These are phyloP conservation scores for Beris morrisii DNA, from an alignment of 2,888 invertebrate genomes.

Conservation along the genomic window DNA sequence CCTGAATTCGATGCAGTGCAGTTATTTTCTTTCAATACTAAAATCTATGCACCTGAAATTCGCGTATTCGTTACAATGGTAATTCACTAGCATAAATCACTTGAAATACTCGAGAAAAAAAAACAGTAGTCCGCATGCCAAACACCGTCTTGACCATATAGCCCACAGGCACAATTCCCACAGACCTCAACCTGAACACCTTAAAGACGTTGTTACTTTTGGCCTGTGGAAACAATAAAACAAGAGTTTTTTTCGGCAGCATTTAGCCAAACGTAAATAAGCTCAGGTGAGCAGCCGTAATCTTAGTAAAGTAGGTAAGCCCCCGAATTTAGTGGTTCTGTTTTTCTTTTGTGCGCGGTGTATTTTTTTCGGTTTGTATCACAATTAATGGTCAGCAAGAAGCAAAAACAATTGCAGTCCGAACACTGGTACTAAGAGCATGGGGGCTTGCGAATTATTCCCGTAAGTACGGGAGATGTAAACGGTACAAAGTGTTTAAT, in stretches of 20 bases:
- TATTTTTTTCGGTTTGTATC: constrained; percentile 9
- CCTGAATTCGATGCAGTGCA: no score
- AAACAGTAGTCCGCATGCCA: not conserved
- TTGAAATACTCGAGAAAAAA: not conserved
- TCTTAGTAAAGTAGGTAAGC: constrained; percentile 20
- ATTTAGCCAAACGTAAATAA: not conserved
- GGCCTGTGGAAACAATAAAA: not conserved
- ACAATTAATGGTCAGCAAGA: constrained; percentile 16
- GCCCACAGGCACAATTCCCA: constrained; percentile 7
- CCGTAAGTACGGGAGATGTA: constrained; percentile 30
- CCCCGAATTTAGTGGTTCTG: constrained; percentile 21
- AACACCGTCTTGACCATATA: no score
- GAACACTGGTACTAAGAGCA: not conserved
- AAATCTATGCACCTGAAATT: not conserved
- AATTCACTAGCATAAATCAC: constrained; percentile 19
- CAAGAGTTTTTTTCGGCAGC: constrained; percentile 7
- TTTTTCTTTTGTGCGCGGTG: constrained; percentile 3
- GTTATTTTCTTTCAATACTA: no score
- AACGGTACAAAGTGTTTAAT: constrained; percentile 32
- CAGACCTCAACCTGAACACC: not conserved
- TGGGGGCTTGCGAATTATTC: constrained; percentile 16
- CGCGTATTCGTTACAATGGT: constrained; percentile 9
- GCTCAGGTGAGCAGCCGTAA: not conserved
- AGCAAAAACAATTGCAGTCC: constrained; percentile 21
- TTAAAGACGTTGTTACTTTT: not conserved